Base-by-base conservation (phyloP, 2,888 invertebrate species). In the Dryomyza anilis region DNA sequence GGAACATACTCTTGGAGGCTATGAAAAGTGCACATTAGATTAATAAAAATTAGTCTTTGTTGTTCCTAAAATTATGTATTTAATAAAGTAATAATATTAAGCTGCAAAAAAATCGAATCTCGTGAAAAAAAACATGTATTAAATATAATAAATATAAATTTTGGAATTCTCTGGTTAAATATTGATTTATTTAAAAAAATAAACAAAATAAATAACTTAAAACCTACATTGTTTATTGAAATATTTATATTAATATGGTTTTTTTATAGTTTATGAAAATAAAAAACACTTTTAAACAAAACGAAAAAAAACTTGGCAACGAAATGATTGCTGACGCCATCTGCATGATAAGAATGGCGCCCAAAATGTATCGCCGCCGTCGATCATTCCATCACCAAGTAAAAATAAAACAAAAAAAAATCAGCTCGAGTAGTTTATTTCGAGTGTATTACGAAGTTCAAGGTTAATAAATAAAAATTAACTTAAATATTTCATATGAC, bases 151-250 rank as follows among this genome's bases (percentile, higher is more conserved):
- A 45, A 45, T 8, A 21, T 25, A 25, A 23, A 36, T 16, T 60
- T 60, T 60, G 60, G 50, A 60, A 60, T 60, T 60, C 60, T 60
- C 25, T 60, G 60, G 60, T 27, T 52, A 50, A 60, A 21, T 39
- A 23, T 36, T 10, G 16, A 12, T 52, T 46, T 58, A 2, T n/a
- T 45, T 14, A 14, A 10, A 12, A n/a, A 21, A n/a, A 16, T 25
- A n/a, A n/a, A n/a, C n/a, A n/a, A n/a, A n/a, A n/a, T n/a, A n/a
- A n/a, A n/a, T 23, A 52, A 52, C 29, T 52, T 25, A 52, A 52
- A 14, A 52, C 25, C 7, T 27, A 52, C n/a, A 52, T 27, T 2
- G 7, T 21, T 8, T 21, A 46, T 48, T 48, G 4, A 19, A 48
- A 10, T 25, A 25, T 14, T 50, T 21, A 3, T n/a, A n/a, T n/a